Conservation (phyloP, 2,888 invertebrate genomes). For the Agrotis ipsilon region DNA sequence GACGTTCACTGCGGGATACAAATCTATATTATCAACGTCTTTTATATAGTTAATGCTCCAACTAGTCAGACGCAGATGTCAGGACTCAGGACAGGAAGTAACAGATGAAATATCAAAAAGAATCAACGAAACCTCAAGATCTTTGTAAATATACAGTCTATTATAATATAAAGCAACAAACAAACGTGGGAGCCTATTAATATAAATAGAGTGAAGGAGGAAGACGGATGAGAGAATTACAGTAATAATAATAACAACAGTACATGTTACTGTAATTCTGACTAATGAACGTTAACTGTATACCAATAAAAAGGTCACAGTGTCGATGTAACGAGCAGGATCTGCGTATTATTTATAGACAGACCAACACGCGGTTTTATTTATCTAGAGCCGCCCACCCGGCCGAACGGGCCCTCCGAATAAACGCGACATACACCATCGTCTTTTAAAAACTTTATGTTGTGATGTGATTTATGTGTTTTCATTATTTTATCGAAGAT, state of each 20-base stretch:
- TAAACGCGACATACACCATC: slow-evolving; percentile 58
- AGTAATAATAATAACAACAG: slow-evolving; percentile 53
- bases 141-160: slow-evolving; percentile 44
- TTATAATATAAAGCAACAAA: slow-evolving; percentile 41
- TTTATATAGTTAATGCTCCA: slow-evolving; percentile 35
- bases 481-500: slow-evolving; percentile 46
- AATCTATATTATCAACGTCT: slow-evolving; percentile 16
- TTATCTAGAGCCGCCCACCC: slow-evolving; percentile 79
- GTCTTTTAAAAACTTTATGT: slow-evolving; percentile 69
- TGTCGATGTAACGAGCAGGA: slow-evolving; percentile 77
- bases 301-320: slow-evolving; percentile 82
- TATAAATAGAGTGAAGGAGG: slow-evolving; percentile 46
- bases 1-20: slow-evolving; percentile 13
- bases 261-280: slow-evolving; percentile 53
- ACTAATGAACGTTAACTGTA: slow-evolving; percentile 70
- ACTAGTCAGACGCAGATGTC: slow-evolving; percentile 36
- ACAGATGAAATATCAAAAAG: slow-evolving; percentile 52
- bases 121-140: slow-evolving; percentile 41
- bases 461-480: slow-evolving; percentile 68
- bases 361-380: slow-evolving; percentile 85
- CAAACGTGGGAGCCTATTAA: slow-evolving; percentile 55
- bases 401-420: slow-evolving; percentile 59
- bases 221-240: slow-evolving; percentile 56
- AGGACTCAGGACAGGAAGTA: slow-evolving; percentile 46
- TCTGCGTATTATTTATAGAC: slow-evolving; percentile 83